Evolutionary conservation across 2,888 invertebrate genomes (phyloP).

Genomic region (Pristionchus arcanus): DNA sequence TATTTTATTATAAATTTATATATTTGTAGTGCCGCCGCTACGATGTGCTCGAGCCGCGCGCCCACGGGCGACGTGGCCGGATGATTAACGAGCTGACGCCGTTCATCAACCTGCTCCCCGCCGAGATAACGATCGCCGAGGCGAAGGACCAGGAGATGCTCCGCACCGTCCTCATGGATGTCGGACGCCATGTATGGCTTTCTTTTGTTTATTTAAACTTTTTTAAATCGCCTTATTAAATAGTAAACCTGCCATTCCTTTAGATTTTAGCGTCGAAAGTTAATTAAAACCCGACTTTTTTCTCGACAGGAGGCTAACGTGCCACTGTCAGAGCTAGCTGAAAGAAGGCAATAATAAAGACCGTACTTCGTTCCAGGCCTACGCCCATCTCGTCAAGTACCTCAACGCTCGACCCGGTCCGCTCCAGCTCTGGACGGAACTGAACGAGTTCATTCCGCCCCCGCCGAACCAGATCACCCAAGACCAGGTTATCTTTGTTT

Average conservation of each 20-base stretch:
- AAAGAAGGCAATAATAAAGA: neutral
- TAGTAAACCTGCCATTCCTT: neutral
- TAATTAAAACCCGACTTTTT: neutral
- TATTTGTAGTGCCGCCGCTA: neutral
- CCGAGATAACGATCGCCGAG: conserved; percentile 33
- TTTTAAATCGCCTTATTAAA: neutral
- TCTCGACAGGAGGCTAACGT: neutral
- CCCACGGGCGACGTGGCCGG: conserved; percentile 18
- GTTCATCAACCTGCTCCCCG: conserved; percentile 52
- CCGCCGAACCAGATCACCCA: conserved; percentile 22
- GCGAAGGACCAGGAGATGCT: conserved; percentile 53
- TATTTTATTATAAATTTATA: neutral
- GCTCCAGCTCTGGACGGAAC: neutral
- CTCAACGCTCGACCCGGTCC: conserved; percentile 39
- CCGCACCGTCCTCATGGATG: conserved; percentile 34
- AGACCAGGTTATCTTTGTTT: neutral
- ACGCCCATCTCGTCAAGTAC: conserved; percentile 51
- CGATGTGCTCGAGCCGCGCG: neutral
- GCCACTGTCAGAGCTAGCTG: neutral
- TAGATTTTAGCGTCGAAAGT: neutral
- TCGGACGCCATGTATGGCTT: conserved; percentile 39
- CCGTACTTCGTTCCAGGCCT: conserved; percentile 24
- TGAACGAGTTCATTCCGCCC: conserved; percentile 45
- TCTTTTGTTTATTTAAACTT: neutral
- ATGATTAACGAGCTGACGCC: conserved; percentile 13